Evolutionary conservation across 2,113 vertebrate species (phyloP).

Genomic region (Alethe diademata): DNA sequence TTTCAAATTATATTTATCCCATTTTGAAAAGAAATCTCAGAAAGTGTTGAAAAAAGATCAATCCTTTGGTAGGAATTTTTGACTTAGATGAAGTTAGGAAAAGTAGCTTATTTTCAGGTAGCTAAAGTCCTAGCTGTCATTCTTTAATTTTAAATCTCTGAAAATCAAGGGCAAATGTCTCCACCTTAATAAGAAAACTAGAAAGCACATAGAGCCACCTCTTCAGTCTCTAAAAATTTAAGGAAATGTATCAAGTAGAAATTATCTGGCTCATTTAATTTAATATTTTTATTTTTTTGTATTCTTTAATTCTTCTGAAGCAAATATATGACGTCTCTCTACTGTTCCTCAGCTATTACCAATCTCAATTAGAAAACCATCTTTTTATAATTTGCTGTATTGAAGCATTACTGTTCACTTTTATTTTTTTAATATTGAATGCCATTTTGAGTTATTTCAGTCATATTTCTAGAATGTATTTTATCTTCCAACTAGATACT

Average conservation of each 20-base stretch:
- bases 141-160: not conserved
- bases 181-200: not conserved
- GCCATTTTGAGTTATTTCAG: not conserved
- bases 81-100: not conserved
- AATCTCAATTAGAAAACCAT: not conserved
- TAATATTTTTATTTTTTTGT: not conserved
- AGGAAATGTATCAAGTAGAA: not conserved
- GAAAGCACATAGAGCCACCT: not conserved
- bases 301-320: not conserved
- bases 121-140: not conserved
- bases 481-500: not conserved
- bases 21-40: not conserved
- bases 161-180: not conserved
- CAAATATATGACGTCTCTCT: not conserved
- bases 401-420: not conserved
- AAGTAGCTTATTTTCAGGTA: not conserved
- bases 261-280: not conserved
- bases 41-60: not conserved
- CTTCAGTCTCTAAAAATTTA: not conserved
- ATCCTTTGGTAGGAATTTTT: not conserved
- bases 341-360: not conserved
- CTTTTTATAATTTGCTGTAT: not conserved
- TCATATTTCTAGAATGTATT: not conserved
- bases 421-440: not conserved
- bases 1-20: not conserved